A percentile compares a stretch with the other conserved stretches of the same genome.
These are phyloP conservation scores for Drosophila anomalipes DNA, from an alignment of 2,888 invertebrate genomes.

Conservation along the genomic window DNA sequence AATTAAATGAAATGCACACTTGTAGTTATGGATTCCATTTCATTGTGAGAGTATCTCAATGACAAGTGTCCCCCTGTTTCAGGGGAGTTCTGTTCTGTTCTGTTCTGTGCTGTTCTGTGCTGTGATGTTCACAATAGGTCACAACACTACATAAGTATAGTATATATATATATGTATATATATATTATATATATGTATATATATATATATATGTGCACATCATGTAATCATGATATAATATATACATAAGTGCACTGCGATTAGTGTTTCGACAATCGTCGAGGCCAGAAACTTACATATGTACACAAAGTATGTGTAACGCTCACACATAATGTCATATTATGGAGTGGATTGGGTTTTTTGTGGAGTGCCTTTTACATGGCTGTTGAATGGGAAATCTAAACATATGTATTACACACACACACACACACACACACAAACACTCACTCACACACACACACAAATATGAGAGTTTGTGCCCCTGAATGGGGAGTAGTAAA, in stretches of 20 bases:
- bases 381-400: slow-evolving; percentile 75
- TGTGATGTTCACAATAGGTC: not conserved
- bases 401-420: slow-evolving; percentile 75
- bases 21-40: not conserved
- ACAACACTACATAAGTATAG: not conserved
- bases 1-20: not conserved
- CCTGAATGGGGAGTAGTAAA: slow-evolving; percentile 50
- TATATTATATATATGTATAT: slow-evolving; percentile 3
- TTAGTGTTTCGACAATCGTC: slow-evolving; percentile 28
- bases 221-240: slow-evolving; percentile 20
- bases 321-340: slow-evolving; percentile 57
- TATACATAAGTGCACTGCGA: slow-evolving; percentile 34
- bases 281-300: slow-evolving; percentile 25
- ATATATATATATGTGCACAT: slow-evolving; percentile 1
- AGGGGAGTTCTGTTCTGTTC: not conserved
- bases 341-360: slow-evolving; percentile 21
- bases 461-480: slow-evolving; percentile 38
- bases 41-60: not conserved
- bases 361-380: slow-evolving; percentile 61
- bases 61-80: slow-evolving; percentile 1
- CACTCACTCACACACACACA: slow-evolving; percentile 18
- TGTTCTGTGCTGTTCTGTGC: rapidly evolving
- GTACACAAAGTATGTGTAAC: slow-evolving; percentile 44
- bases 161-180: not conserved
- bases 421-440: slow-evolving; percentile 33